Percentiles rank a stretch among this genome's conserved stretches.
phyloP scores from a whole-genome alignment of 2,113 vertebrate species.

The Acrocephalus kingi region DNA sequence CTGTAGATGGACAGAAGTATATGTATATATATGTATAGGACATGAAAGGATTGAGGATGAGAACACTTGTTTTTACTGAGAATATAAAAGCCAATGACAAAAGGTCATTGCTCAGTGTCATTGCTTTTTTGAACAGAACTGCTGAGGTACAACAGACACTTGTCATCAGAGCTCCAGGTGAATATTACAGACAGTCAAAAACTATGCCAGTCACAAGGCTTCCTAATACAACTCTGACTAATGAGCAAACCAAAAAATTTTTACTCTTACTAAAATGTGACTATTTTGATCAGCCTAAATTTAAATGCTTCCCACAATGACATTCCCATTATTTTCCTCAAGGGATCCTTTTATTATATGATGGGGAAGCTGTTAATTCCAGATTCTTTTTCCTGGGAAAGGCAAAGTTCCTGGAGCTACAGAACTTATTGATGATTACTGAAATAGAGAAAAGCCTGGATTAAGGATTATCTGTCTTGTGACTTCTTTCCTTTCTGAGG shows the following conservation, averaged over 20 bases:
- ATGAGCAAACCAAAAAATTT: neutral
- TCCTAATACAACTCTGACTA: neutral
- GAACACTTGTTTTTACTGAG: neutral
- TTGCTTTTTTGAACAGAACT: neutral
- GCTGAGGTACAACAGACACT: neutral
- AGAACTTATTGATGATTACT: neutral
- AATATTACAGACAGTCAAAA: neutral
- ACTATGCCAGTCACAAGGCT: neutral
- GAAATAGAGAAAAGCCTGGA: neutral
- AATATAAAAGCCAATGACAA: neutral
- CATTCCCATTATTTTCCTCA: neutral
- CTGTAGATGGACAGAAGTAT: neutral
- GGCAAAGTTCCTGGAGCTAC: neutral
- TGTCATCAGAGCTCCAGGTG: neutral
- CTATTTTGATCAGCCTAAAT: neutral
- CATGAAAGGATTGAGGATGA: neutral
- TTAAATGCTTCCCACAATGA: neutral
- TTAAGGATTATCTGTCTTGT: neutral
- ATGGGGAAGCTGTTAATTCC: neutral
- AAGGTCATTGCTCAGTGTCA: neutral
- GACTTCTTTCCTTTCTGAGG: neutral
- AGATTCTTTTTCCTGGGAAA: neutral
- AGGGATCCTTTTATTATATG: neutral
- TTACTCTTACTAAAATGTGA: neutral
- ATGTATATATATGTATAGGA: neutral